Conservation (phyloP, 2,113 vertebrate genomes). For the Microcebus lehilahytsara region DNA sequence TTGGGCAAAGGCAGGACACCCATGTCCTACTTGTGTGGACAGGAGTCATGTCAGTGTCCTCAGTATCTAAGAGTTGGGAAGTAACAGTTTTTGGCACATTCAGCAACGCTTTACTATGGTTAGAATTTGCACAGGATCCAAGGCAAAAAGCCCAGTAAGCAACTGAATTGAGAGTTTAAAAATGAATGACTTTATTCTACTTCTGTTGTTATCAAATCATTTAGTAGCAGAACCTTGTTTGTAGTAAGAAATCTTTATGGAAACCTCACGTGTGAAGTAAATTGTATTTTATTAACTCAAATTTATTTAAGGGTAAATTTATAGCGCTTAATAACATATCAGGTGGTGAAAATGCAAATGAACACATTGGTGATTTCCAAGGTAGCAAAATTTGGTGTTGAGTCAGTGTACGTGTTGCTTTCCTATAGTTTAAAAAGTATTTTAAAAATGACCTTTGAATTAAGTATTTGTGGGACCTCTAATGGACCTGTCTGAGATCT, state of each 20-base stretch:
- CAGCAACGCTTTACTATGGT: background rate
- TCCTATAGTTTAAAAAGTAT: background rate
- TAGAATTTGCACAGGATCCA: background rate
- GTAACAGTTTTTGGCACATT: background rate
- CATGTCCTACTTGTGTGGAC: background rate
- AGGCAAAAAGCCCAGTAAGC: background rate
- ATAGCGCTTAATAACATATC: background rate
- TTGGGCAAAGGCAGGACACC: background rate
- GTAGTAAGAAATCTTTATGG: background rate
- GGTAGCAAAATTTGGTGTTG: background rate
- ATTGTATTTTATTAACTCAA: background rate
- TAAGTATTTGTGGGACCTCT: background rate
- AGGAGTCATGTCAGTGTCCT: background rate
- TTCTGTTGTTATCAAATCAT: conserved; percentile 22
- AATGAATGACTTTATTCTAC: background rate
- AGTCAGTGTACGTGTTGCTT: background rate
- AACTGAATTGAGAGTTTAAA: conserved; percentile 14
- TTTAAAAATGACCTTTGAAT: background rate
- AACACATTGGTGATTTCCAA: background rate
- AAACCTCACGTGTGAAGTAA: background rate
- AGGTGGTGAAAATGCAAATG: background rate
- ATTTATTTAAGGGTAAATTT: conserved; percentile 33
- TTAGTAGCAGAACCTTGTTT: background rate
- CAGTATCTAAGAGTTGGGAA: no score
- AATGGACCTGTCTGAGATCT: background rate